Conservation (phyloP, 2,113 vertebrate genomes). For the Bungarus multicinctus region DNA sequence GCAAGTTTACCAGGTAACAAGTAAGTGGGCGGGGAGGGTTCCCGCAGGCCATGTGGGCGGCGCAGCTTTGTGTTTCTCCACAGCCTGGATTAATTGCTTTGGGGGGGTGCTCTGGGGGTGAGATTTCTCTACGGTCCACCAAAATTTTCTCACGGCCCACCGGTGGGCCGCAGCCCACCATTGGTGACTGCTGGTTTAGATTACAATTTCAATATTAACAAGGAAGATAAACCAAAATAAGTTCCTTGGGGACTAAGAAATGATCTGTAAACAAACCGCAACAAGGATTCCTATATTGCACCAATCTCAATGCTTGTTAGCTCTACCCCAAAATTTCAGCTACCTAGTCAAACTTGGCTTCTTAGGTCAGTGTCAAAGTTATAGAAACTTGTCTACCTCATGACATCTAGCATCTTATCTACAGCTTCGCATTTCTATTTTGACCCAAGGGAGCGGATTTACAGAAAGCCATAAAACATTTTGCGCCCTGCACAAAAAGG, state of each 20-base stretch:
- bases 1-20: too few species aligned
- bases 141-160: too few species aligned
- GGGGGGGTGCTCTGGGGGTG: too few species aligned
- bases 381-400: neutral
- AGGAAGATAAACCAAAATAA: neutral
- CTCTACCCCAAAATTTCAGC: neutral
- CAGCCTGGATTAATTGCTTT: too few species aligned
- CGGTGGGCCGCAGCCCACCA: too few species aligned
- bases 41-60: too few species aligned
- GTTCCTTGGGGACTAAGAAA: neutral
- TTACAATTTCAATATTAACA: neutral
- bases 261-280: neutral
- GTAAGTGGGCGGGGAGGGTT: too few species aligned
- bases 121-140: too few species aligned
- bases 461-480: neutral
- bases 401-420: neutral
- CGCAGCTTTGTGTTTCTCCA: too few species aligned
- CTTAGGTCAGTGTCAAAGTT: neutral
- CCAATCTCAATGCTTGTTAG: neutral
- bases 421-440: neutral
- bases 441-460: neutral
- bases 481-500: neutral
- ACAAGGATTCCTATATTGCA: neutral
- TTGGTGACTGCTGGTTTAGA: too few species aligned
- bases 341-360: neutral